Evolutionary conservation across 2,113 vertebrate species (phyloP).

Genomic region (Pandion haliaetus): DNA sequence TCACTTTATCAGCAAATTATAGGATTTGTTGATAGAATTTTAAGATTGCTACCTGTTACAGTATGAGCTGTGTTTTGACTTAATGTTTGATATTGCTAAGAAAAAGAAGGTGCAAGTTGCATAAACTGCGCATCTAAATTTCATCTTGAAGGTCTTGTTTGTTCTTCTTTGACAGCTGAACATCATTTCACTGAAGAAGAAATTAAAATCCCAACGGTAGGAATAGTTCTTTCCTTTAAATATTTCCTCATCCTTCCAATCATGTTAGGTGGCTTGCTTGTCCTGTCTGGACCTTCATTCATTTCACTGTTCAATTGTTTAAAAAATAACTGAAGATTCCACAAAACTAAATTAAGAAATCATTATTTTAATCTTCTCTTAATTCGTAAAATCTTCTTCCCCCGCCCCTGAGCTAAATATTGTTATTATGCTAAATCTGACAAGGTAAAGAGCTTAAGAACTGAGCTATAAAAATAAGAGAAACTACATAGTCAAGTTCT

Average conservation of each 20-base stretch:
- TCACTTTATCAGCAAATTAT: background rate
- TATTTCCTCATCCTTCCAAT: background rate
- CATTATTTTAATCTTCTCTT: background rate
- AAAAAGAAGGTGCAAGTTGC: background rate
- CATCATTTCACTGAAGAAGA: background rate
- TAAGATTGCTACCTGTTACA: background rate
- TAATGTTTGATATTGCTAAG: background rate
- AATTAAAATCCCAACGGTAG: background rate
- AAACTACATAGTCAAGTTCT: background rate
- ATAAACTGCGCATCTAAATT: background rate
- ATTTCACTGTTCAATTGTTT: background rate
- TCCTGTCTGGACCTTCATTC: background rate
- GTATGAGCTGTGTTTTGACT: background rate
- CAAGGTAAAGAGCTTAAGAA: background rate
- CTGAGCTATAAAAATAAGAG: background rate
- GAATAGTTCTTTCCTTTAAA: background rate
- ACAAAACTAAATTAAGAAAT: background rate
- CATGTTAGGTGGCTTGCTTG: background rate
- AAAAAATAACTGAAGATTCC: background rate
- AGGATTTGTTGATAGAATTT: background rate
- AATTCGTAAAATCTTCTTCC: background rate
- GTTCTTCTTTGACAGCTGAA: background rate
- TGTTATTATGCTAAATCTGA: background rate
- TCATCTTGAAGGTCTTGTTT: background rate
- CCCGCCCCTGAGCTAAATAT: background rate